A percentile compares a stretch with the other conserved stretches of the same genome.
Evolutionary conservation across 1,140 invertebrate species (phyloP).

Genomic region (Goniozus legneri): DNA sequence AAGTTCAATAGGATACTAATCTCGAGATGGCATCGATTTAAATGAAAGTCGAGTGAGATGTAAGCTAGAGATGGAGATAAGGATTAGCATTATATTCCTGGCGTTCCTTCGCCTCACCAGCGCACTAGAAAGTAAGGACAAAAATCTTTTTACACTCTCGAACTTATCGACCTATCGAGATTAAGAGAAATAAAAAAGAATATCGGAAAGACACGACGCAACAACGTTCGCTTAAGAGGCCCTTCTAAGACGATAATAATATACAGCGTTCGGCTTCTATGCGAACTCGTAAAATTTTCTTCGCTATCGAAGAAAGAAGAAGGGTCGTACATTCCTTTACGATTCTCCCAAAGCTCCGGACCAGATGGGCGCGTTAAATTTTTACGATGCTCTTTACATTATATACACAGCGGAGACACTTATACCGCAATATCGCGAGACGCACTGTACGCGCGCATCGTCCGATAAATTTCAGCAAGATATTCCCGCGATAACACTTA

Average conservation of each 20-base stretch:
- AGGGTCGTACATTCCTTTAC: background rate
- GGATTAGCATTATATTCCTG: conserved; percentile 31
- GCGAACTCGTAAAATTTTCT: background rate
- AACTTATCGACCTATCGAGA: too few relatives aligned
- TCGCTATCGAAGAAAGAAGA: background rate
- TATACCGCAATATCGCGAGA: too few relatives aligned
- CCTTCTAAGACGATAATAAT: background rate
- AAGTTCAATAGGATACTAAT: background rate
- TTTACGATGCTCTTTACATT: background rate
- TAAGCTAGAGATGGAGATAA: conserved; percentile 29
- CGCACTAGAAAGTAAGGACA: conserved; percentile 30
- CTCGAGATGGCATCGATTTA: conserved; percentile 1
- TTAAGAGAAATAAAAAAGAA: too few relatives aligned
- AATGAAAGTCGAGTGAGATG: conserved; percentile 26
- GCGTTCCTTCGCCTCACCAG: conserved; percentile 28
- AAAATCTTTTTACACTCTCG: too few relatives aligned
- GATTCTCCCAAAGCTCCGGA: background rate
- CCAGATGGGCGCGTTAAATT: background rate
- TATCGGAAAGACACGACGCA: too few relatives aligned
- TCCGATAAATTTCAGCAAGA: too few relatives aligned
- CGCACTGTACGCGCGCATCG: too few relatives aligned
- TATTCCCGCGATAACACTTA: too few relatives aligned
- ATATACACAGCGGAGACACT: too few relatives aligned
- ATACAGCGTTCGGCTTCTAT: background rate
- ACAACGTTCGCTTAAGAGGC: too few relatives aligned